phyloP scores from a whole-genome alignment of 2,797 vertebrate genomes.

The Falco biarmicus region DNA sequence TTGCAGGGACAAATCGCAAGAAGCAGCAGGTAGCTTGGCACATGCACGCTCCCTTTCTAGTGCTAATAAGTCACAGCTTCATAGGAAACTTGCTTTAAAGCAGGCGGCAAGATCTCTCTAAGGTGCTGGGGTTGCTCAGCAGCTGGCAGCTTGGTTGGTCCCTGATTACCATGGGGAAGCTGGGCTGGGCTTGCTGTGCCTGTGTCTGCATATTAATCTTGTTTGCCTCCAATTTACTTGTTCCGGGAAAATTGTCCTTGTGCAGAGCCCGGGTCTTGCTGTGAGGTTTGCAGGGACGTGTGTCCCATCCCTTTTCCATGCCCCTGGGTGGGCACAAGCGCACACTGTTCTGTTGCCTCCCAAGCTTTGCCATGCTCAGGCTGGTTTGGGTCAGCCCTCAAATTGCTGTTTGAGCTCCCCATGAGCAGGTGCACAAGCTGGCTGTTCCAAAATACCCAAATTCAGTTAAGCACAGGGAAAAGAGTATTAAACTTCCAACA shows the following conservation, averaged over 20 bases:
- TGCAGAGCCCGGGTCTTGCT: background rate
- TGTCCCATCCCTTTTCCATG: background rate
- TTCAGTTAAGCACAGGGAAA: background rate
- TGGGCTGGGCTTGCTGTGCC: background rate
- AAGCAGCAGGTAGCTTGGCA: constrained; percentile 35
- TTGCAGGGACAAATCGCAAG: background rate
- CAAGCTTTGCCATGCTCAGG: fast-evolving
- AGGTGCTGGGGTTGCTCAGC: background rate
- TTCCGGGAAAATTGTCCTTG: background rate
- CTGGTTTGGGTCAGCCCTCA: background rate
- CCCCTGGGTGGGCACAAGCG: background rate
- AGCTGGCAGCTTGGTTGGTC: background rate
- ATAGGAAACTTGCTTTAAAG: background rate
- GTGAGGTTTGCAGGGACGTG: background rate
- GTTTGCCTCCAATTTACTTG: background rate
- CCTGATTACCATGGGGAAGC: fast-evolving
- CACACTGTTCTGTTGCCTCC: fast-evolving
- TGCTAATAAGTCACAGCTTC: background rate
- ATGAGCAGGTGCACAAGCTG: fast-evolving
- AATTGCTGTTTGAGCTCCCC: fast-evolving
- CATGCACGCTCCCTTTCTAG: background rate
- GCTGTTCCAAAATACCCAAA: background rate
- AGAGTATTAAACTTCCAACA: background rate
- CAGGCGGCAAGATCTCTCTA: background rate
- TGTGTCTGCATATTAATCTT: fast-evolving